Percentiles rank a stretch among this genome's conserved stretches.
Conservation (phyloP, 2,113 vertebrate genomes). For the Sarotherodon lohbergeri region DNA sequence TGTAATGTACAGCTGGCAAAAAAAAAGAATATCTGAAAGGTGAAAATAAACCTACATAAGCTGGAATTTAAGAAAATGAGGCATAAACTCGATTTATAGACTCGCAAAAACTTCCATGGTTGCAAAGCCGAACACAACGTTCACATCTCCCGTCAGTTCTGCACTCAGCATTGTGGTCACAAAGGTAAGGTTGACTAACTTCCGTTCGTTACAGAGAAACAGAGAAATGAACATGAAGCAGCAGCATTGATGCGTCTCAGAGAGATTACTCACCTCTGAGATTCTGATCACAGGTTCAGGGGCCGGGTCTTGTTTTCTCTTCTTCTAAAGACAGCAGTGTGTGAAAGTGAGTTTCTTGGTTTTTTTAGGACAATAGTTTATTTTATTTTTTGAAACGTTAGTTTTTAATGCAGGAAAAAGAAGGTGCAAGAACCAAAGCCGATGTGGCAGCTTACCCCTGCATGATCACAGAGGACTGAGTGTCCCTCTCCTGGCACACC, state of each 20-base stretch:
- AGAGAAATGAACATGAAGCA: not conserved
- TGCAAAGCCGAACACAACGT: not conserved
- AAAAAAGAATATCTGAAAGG: accelerated
- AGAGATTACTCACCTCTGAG: conserved; percentile 56
- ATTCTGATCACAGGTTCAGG: conserved; percentile 50
- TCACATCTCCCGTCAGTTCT: not conserved
- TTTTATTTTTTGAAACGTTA: accelerated
- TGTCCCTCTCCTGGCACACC: conserved; percentile 27
- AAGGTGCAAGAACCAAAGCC: not conserved
- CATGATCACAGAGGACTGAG: conserved; percentile 55
- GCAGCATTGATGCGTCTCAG: not conserved
- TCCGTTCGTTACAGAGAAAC: conserved; percentile 32
- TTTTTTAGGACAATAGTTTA: not conserved
- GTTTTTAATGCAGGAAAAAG: not conserved
- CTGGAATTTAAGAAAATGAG: not conserved
- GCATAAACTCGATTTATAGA: not conserved
- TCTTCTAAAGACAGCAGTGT: conserved; percentile 67
- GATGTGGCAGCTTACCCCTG: conserved; percentile 54
- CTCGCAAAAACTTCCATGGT: not conserved
- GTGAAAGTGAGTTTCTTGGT: not conserved
- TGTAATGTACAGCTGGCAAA: not conserved
- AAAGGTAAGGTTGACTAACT: conserved; percentile 55
- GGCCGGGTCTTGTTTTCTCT: conserved; percentile 73
- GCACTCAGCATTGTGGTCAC: conserved; percentile 37
- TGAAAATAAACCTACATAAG: not conserved